These are phyloP conservation scores for Hydrotaea diabolus DNA, from an alignment of 2,888 invertebrate species.

Conservation along the genomic window DNA sequence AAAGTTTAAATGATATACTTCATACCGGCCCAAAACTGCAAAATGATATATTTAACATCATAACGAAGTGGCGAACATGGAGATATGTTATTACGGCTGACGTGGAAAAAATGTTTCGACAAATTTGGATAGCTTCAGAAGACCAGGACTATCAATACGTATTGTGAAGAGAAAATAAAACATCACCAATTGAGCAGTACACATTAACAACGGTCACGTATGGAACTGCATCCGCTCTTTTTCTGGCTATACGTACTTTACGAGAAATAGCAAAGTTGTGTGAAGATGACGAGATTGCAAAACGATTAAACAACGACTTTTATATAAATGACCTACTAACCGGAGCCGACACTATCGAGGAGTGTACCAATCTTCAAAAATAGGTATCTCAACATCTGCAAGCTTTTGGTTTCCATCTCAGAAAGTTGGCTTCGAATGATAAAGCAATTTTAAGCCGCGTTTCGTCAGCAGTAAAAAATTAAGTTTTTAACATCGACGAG, in stretches of 20 bases:
- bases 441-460: too few species aligned
- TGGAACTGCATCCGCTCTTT: slow-evolving; percentile 68
- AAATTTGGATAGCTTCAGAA: slow-evolving; percentile 9
- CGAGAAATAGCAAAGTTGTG: slow-evolving; percentile 33
- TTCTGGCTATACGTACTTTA: neutral
- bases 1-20: slow-evolving; percentile 71
- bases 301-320: slow-evolving; percentile 32
- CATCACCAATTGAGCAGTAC: slow-evolving; percentile 59
- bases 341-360: too few species aligned
- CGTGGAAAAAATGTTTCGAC: too few species aligned
- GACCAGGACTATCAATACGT: slow-evolving; percentile 69
- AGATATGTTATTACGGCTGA: slow-evolving; percentile 68
- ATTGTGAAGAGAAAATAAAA: slow-evolving; percentile 67
- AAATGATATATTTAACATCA: slow-evolving; percentile 66
- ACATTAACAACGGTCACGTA: slow-evolving; percentile 70
- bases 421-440: too few species aligned
- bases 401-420: too few species aligned
- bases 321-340: slow-evolving; percentile 68
- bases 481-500: too few species aligned
- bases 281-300: slow-evolving; percentile 34
- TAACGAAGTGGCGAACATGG: slow-evolving; percentile 60
- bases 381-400: too few species aligned
- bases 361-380: too few species aligned
- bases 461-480: too few species aligned
- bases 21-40: slow-evolving; percentile 71